Evolutionary conservation across 1,140 invertebrate species (phyloP), one percentile per base, ranked within the genome.

Genomic region (Drosophila pseudoobscura): DNA sequence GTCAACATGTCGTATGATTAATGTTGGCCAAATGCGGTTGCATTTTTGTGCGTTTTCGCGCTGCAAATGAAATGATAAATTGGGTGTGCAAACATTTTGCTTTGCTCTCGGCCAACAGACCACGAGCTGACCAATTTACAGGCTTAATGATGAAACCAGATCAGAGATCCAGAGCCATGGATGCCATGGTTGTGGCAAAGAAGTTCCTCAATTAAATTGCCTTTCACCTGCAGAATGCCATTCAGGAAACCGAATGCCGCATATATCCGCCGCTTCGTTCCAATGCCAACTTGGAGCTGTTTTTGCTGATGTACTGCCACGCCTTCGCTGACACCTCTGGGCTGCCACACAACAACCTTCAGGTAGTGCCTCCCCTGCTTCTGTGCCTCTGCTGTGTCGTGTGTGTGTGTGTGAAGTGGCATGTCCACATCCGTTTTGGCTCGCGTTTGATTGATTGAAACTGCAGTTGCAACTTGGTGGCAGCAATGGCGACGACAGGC

Each of bases 1-100:
- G 88, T 90, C 88, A 90, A 84, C 76, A 64, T 78, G 85, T 80
- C 87, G 68, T 82, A 90, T 90, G 88, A 90, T 80, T 90, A 90
- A 90, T 90, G 82, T 66, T 68, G 65, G 53, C 62, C 78, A 79
- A 87, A 68, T 83, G 71, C 71, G 77, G 73, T 76, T 68, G 79
- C 77, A 78, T 83, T 78, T 87, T 69, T 68, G 77, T 59, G 71
- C 70, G 53, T 62, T 75, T 65, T 70, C 35, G 54, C 70, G 13
- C 71, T 65, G 54, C 63, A 61, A 82, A 82, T 75, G 71, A 83
- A 78, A 72, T 75, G 79, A 83, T 79, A 75, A 80, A 82, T 87
- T 80, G 68, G 62, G 47, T 64, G 61, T 60, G 55, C 63, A 82
- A 72, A 62, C 45, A 64, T 77, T 64, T 44, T 57, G 66, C 58